Base-by-base conservation (phyloP, 2,797 vertebrate species). In the Sebastiscus tertius region DNA sequence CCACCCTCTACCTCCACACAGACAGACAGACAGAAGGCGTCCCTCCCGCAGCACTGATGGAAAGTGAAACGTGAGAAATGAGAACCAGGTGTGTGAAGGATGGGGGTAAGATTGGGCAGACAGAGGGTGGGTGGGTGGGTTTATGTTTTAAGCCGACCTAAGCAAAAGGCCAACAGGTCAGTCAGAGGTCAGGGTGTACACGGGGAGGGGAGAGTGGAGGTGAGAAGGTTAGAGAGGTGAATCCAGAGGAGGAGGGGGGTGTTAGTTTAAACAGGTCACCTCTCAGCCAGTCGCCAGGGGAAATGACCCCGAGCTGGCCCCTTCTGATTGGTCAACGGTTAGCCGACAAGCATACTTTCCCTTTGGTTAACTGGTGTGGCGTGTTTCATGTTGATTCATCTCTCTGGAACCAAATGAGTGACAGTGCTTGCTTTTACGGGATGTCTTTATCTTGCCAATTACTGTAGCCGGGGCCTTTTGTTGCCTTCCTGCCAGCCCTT, bases 1-100 rank as follows among this genome's bases (percentile, higher is more conserved):
- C 66, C 69, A 71, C 29, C 46, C 27, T 80, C 49, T 36, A 4
- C 72, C 61, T 76, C 54, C 54, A 65, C 49, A 54, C 73, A 24
- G 24, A 83, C 62, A 36, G 20, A 82, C 42, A 80, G 69, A 80
- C 78, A 86, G 69, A 81, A 77, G 83, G 80, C 49, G 13, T 82
- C 71, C 39, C 61, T 84, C 69, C 75, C 6, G 55, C 66, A 56
- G 67, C 73, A 49, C 72, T 80, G 81, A 91, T 89, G 58, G 89
- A 94, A 95, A 95, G 94, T 93, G 92, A 96, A 95, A 94, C 75
- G 80, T 89, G 87, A 94, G 90, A 90, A 94, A 94, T 90, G 88
- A 91, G 82, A 94, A 93, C 90, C 93, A 95, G 94, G 94, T 95
- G 94, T 91, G 86, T 86, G 77, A 88, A 64, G 68, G 84, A 75